A percentile compares a stretch with the other conserved stretches of the same genome.
These are phyloP conservation scores for Pangasianodon hypophthalmus DNA, from an alignment of 2,113 vertebrate genomes.

Conservation along the genomic window DNA sequence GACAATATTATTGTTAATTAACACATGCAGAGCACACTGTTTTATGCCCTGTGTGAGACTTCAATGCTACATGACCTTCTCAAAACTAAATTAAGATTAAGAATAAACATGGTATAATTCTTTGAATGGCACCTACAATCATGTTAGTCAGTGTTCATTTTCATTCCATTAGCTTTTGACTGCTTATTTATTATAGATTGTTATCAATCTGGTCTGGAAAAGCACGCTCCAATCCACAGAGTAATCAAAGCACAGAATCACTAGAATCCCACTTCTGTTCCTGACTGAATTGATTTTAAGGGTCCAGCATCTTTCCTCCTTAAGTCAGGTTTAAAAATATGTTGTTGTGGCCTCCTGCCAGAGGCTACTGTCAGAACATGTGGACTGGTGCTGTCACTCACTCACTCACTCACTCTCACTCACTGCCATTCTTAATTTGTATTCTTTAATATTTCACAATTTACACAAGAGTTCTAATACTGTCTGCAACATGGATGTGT, in stretches of 20 bases:
- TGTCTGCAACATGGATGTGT: neutral
- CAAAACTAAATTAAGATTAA: neutral
- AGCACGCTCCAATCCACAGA: neutral
- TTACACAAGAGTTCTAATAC: neutral
- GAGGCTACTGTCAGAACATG: neutral
- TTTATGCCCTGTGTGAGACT: neutral
- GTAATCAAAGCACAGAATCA: constrained; percentile 4
- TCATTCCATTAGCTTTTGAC: neutral
- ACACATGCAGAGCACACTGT: neutral
- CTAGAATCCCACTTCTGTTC: neutral
- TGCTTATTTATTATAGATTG: neutral
- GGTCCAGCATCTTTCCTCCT: neutral
- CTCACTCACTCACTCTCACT: neutral
- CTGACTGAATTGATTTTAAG: neutral
- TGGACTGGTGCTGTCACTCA: neutral
- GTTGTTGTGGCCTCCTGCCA: neutral
- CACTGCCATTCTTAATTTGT: neutral
- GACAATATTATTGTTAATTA: neutral
- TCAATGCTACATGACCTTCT: neutral
- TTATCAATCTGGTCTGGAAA: neutral
- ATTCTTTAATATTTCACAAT: neutral
- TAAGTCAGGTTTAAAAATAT: constrained; percentile 8
- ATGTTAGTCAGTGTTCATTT: neutral
- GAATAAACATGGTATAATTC: neutral
- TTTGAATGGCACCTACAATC: neutral